Evolutionary conservation across 2,113 vertebrate genomes (phyloP).

Genomic region (Bostrychus sinensis): DNA sequence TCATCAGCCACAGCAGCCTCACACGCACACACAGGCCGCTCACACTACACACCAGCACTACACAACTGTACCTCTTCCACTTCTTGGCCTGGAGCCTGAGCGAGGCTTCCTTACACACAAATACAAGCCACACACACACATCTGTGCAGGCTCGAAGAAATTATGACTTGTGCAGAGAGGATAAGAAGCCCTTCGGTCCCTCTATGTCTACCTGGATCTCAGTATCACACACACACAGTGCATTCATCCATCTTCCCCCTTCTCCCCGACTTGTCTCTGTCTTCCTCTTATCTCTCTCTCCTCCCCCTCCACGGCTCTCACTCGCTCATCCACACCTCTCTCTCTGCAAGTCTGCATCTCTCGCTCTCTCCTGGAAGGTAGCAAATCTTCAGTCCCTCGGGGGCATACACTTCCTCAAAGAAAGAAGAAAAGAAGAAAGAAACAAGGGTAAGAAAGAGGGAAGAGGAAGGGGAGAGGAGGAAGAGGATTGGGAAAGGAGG

Average conservation of each 20-base stretch:
- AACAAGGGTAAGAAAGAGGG: conserved; percentile 39
- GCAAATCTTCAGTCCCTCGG: conserved; percentile 70
- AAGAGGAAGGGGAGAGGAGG: conserved; percentile 28
- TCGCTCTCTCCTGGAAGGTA: conserved; percentile 74
- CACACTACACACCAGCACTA: conserved; percentile 32
- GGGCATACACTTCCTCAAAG: conserved; percentile 77
- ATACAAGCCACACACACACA: conserved; percentile 52
- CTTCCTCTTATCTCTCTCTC: conserved; percentile 73
- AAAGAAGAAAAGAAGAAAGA: conserved; percentile 66
- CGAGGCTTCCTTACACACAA: conserved; percentile 51
- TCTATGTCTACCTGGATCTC: conserved; percentile 68
- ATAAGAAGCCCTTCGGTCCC: conserved; percentile 68
- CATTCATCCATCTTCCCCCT: conserved; percentile 78
- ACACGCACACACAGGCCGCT: conserved; percentile 41
- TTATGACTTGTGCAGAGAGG: conserved; percentile 69
- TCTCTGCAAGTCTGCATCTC: conserved; percentile 33
- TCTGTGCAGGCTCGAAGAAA: conserved; percentile 61
- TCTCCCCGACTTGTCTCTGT: conserved; percentile 72
- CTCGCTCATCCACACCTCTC: conserved; percentile 64
- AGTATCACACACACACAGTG: conserved; percentile 55
- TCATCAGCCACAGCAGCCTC: conserved; percentile 67
- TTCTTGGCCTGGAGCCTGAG: conserved; percentile 65
- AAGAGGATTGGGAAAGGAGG: conserved; percentile 51
- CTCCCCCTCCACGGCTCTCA: conserved; percentile 68
- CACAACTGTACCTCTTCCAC: conserved; percentile 47